phyloP scores from a whole-genome alignment of 2,113 vertebrate species.

The Petrocephalus zakoni region DNA sequence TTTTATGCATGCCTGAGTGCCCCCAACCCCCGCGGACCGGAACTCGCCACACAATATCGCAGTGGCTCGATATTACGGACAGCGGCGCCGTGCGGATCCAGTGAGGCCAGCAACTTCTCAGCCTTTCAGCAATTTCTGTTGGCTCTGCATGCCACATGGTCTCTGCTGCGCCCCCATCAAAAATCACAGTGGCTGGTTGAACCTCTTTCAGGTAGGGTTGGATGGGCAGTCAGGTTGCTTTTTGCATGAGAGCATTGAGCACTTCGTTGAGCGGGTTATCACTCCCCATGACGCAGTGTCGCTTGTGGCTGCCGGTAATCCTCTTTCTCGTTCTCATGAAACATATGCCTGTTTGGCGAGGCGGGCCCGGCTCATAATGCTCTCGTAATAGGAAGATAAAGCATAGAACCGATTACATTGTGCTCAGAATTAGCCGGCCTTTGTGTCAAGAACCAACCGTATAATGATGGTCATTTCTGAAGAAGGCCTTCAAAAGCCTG shows the following conservation, averaged over 20 bases:
- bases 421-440: constrained; percentile 31
- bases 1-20: constrained; percentile 64
- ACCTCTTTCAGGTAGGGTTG: background rate
- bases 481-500: constrained; percentile 42
- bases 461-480: constrained; percentile 51
- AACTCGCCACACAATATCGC: constrained; percentile 43
- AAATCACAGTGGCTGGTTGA: background rate
- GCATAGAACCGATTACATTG: constrained; percentile 51
- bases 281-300: constrained; percentile 31
- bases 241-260: background rate
- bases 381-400: constrained; percentile 58
- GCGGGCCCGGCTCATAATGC: constrained; percentile 58
- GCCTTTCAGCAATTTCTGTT: background rate
- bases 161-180: background rate
- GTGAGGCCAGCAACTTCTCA: background rate
- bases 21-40: constrained; percentile 33
- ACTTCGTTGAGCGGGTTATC: background rate
- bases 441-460: constrained; percentile 39
- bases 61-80: constrained; percentile 37
- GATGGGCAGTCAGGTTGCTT: background rate
- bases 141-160: background rate
- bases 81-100: background rate
- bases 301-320: constrained; percentile 53
- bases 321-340: constrained; percentile 53
- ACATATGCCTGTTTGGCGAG: constrained; percentile 54